phyloP scores from a whole-genome alignment of 2,113 vertebrate genomes.

The Podocnemis expansa region DNA sequence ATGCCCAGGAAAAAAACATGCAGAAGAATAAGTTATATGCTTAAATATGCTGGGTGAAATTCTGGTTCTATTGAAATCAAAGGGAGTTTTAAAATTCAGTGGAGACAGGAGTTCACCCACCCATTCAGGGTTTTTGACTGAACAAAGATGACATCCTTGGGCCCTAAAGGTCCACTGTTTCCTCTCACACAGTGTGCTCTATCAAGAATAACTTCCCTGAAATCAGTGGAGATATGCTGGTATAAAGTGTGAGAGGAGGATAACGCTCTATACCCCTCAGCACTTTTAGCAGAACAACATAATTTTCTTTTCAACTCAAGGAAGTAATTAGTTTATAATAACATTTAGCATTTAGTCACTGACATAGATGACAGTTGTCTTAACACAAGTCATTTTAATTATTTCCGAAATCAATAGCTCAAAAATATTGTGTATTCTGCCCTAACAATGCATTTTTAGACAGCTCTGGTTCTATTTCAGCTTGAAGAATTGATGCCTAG shows the following conservation, averaged over 20 bases:
- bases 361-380: constrained; percentile 65
- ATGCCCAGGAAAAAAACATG: neutral
- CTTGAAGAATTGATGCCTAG: constrained; percentile 61
- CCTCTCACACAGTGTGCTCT: neutral
- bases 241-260: neutral
- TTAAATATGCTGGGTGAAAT: neutral
- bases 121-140: neutral
- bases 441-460: constrained; percentile 58
- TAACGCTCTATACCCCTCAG: constrained; percentile 14
- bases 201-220: neutral
- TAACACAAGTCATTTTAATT: constrained; percentile 70
- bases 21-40: neutral
- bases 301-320: constrained; percentile 52
- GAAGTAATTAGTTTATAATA: constrained; percentile 68
- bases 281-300: constrained; percentile 37
- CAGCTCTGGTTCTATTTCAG: constrained; percentile 41
- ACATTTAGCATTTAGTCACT: constrained; percentile 65
- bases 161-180: neutral
- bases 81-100: neutral
- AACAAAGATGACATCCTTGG: neutral
- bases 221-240: neutral
- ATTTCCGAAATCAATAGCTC: constrained; percentile 59
- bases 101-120: neutral
- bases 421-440: constrained; percentile 48
- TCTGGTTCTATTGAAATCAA: neutral